A percentile compares a stretch with the other conserved stretches of the same genome.
These are phyloP conservation scores for Mythimna loreyi DNA, from an alignment of 2,888 invertebrate species.

Conservation along the genomic window DNA sequence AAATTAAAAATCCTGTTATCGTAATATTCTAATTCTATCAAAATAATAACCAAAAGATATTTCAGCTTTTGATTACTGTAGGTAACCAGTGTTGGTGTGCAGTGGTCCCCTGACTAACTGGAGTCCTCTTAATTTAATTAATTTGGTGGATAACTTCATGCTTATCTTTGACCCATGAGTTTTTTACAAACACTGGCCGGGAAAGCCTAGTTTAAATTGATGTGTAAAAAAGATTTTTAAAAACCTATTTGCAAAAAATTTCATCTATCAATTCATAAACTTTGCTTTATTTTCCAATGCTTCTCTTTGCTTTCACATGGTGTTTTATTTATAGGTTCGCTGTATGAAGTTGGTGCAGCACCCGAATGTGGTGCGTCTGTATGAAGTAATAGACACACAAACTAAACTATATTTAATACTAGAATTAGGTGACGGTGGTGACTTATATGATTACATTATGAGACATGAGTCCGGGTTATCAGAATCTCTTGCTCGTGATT, in stretches of 20 bases:
- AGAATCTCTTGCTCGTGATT: slow-evolving; percentile 96
- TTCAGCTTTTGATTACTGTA: slow-evolving; percentile 1
- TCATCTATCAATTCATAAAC: neutral
- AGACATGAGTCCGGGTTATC: slow-evolving; percentile 97
- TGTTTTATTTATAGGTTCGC: slow-evolving; percentile 92
- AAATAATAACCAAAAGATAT: neutral
- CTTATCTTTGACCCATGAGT: neutral
- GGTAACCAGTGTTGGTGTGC: neutral
- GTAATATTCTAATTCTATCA: neutral
- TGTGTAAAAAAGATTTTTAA: too few relatives aligned
- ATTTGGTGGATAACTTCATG: neutral
- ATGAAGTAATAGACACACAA: slow-evolving; percentile 99
- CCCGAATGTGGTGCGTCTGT: slow-evolving; percentile 99
- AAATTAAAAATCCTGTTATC: slow-evolving; percentile 4
- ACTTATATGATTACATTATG: slow-evolving; percentile 99
- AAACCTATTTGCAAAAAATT: too few relatives aligned
- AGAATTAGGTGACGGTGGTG: slow-evolving; percentile 99
- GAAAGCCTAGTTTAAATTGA: too few relatives aligned
- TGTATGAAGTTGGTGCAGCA: slow-evolving; percentile 99
- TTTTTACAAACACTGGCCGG: too few relatives aligned
- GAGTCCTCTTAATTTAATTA: neutral
- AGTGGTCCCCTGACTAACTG: neutral
- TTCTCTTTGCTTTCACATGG: neutral
- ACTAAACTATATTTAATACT: slow-evolving; percentile 99
- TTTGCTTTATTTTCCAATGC: neutral